phyloP scores from a whole-genome alignment of 2,797 vertebrate species.

The Tachyglossus aculeatus region DNA sequence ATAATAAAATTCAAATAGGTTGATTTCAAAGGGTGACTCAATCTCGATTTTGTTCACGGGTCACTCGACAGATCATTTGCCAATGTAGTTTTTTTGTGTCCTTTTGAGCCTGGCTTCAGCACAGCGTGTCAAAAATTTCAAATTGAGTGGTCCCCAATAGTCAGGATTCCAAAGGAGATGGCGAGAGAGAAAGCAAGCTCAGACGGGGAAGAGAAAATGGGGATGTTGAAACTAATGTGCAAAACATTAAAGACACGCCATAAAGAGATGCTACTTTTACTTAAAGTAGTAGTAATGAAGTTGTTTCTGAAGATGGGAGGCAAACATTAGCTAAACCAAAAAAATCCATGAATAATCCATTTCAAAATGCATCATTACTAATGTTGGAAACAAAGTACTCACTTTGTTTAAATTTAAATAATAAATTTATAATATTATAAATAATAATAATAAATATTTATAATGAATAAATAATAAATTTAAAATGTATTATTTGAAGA shows the following conservation, averaged over 20 bases:
- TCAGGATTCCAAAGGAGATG: slow-evolving; percentile 26
- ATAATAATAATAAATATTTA: no score
- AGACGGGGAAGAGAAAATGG: not conserved
- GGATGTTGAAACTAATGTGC: slow-evolving; percentile 18
- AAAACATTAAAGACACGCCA: not conserved
- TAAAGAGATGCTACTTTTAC: no score
- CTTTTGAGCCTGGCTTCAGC: slow-evolving; percentile 50
- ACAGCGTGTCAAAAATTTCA: slow-evolving; percentile 60
- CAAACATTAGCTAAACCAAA: slow-evolving; percentile 26
- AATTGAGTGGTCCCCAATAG: slow-evolving; percentile 52
- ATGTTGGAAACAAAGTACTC: no score
- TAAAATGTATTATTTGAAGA: no score
- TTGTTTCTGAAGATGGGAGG: slow-evolving; percentile 3
- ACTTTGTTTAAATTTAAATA: no score
- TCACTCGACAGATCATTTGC: slow-evolving; percentile 78
- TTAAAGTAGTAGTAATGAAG: no score
- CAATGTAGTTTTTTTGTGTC: slow-evolving; percentile 68
- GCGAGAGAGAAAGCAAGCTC: slow-evolving; percentile 24
- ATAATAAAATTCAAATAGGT: slow-evolving; percentile 86
- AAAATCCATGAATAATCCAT: no score
- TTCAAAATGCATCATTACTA: no score
- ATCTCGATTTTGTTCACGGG: slow-evolving; percentile 76
- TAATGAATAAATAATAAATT: no score
- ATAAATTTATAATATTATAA: no score
- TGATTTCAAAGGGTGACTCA: slow-evolving; percentile 81